phyloP scores from a whole-genome alignment of 2,113 vertebrate species.

The Aegithalos caudatus region DNA sequence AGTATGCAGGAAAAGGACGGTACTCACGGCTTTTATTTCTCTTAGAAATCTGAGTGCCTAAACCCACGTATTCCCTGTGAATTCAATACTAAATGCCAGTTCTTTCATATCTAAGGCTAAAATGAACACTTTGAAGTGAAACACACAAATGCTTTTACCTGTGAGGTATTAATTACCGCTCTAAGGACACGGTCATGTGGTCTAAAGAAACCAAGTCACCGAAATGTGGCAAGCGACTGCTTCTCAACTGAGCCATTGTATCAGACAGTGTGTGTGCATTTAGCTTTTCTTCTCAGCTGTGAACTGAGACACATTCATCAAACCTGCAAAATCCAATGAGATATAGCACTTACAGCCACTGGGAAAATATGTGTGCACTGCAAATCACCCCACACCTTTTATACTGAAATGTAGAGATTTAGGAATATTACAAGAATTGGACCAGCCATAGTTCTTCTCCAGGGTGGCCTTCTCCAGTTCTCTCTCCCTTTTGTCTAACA shows the following conservation, averaged over 20 bases:
- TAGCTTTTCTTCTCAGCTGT: not conserved
- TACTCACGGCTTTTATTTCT: not conserved
- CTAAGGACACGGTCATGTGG: not conserved
- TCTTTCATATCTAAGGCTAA: not conserved
- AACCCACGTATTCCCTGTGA: not conserved
- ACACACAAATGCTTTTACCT: slow-evolving; percentile 6
- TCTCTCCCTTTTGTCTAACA: not conserved
- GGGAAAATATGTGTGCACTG: not conserved
- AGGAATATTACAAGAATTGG: not conserved
- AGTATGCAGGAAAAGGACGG: not conserved
- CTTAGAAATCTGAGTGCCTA: slow-evolving; percentile 10
- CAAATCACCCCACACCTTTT: not conserved
- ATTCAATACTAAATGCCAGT: not conserved
- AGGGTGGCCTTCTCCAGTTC: not conserved
- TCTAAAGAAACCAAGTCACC: not conserved
- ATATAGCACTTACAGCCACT: not conserved
- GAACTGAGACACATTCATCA: not conserved
- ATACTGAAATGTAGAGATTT: not conserved
- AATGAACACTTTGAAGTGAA: not conserved
- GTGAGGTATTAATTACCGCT: not conserved
- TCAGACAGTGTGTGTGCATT: not conserved
- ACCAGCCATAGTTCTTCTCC: not conserved
- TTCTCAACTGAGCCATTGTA: not conserved
- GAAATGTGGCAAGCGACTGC: not conserved
- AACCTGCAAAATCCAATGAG: not conserved